phyloP scores from a whole-genome alignment of 2,113 vertebrate species.

The Spea multiplicata region DNA sequence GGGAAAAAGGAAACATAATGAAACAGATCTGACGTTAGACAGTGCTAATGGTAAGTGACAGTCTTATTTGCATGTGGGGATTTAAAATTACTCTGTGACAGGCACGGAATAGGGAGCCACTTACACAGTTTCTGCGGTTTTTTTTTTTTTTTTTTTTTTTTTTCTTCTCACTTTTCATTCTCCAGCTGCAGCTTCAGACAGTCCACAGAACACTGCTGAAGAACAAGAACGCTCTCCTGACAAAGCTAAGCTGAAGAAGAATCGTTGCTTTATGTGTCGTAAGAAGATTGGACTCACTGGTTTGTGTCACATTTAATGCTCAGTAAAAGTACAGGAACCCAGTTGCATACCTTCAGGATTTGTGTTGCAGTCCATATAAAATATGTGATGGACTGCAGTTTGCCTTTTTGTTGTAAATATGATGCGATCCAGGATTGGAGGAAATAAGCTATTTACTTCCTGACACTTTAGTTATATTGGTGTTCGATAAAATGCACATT shows the following conservation, averaged over 20 bases:
- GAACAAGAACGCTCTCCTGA: conserved; percentile 72
- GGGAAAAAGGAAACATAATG: conserved; percentile 48
- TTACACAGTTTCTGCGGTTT: not conserved
- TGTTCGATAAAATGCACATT: too few species aligned
- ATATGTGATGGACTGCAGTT: too few species aligned
- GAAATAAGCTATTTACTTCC: too few species aligned
- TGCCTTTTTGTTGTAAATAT: too few species aligned
- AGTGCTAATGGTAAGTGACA: conserved; percentile 41
- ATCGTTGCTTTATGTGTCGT: conserved; percentile 84
- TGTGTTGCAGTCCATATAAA: too few species aligned
- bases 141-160: conserved; percentile 14
- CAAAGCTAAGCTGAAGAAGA: conserved; percentile 80
- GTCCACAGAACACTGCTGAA: conserved; percentile 67
- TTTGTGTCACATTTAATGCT: conserved; percentile 51
- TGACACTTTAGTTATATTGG: too few species aligned
- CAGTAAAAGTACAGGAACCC: too few species aligned
- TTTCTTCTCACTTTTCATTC: conserved; percentile 30
- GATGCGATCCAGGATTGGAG: too few species aligned
- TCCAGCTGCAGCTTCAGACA: conserved; percentile 67
- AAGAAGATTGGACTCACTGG: conserved; percentile 89
- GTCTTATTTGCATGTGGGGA: conserved; percentile 31
- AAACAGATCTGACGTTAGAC: conserved; percentile 48
- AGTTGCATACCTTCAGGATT: too few species aligned
- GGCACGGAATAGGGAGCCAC: not conserved
- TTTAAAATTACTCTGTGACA: conserved; percentile 11